Base-by-base conservation (phyloP, 2,888 invertebrate genomes). In the Ethmia dodecea region DNA sequence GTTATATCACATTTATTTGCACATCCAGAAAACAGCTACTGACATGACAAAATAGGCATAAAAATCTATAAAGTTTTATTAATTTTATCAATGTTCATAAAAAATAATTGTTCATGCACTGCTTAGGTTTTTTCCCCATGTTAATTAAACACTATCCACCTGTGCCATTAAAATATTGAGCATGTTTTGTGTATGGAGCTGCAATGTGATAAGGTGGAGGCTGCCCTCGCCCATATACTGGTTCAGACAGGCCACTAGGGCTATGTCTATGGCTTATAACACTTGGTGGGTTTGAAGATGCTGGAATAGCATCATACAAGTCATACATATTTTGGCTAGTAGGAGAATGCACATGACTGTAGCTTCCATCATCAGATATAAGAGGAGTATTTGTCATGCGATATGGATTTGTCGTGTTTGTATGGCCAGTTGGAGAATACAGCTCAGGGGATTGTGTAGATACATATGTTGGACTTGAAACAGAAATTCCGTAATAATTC, bases 191-290 rank as follows among this genome's bases (percentile, higher is more conserved):
- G 60, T 92, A 94, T 2, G 91, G 92, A 13, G 94, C 93, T 15
- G 94, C 94, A 58, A 94, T 93, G 57, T 94, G 93, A 76, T 94
- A 95, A 1, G 94, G 94, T 1, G 94, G 94, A 10, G 94, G 94
- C 55, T 90, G 84, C 28, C 76, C 77, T 41, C 86, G 64, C 25
- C 64, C 61, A 41, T 83, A 80, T 31, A 72, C 64, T 33, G 76
- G 64, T 45, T 80, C 77, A 16, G 81, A 63, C 49, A 68, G 45
- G 11, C 26, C 26, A 51, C 69, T 76, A 18, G 83, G 79, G 49
- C 81, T 86, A 35, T 80, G 81, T 20, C 76, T 65, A 46, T 78
- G 80, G 48, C 71, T 74, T 29, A 66, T 59, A 31, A 76, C 73
- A 65, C 75, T 79, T 8, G 80, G 74, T 30, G 78, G 52, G 51